A percentile compares a stretch with the other conserved stretches of the same genome.
These are phyloP conservation scores for Ophonus ardosiacus DNA, from an alignment of 2,888 invertebrate genomes.

Conservation along the genomic window DNA sequence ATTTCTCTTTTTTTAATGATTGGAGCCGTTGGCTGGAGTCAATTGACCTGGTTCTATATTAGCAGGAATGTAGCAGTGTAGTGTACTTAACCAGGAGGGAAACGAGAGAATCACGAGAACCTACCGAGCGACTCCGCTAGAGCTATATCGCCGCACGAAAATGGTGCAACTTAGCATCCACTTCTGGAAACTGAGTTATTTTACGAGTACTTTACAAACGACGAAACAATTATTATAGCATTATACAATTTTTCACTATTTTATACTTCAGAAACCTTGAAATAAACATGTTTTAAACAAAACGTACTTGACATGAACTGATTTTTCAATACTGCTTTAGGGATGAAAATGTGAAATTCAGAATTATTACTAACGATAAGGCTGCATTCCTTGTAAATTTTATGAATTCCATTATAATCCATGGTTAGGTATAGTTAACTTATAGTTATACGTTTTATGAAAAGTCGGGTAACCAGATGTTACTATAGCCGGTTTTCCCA, in stretches of 20 bases:
- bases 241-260: not conserved
- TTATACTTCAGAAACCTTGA: not conserved
- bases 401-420: no score
- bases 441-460: no score
- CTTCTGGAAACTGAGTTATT: not conserved
- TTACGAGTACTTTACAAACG: not conserved
- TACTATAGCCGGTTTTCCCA: no score
- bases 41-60: not conserved
- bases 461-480: no score
- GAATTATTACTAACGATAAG: no score
- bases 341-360: no score
- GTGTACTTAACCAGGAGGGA: not conserved
- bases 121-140: not conserved
- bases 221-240: not conserved
- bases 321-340: no score
- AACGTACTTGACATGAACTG: no score
- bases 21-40: not conserved
- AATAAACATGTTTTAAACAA: no score
- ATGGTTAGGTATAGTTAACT: no score
- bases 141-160: not conserved
- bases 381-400: no score
- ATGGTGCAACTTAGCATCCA: not conserved
- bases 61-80: not conserved
- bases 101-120: not conserved
- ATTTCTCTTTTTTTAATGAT: not conserved